Evolutionary conservation across 2,113 vertebrate genomes (phyloP).

Genomic region (Salminus brasiliensis): DNA sequence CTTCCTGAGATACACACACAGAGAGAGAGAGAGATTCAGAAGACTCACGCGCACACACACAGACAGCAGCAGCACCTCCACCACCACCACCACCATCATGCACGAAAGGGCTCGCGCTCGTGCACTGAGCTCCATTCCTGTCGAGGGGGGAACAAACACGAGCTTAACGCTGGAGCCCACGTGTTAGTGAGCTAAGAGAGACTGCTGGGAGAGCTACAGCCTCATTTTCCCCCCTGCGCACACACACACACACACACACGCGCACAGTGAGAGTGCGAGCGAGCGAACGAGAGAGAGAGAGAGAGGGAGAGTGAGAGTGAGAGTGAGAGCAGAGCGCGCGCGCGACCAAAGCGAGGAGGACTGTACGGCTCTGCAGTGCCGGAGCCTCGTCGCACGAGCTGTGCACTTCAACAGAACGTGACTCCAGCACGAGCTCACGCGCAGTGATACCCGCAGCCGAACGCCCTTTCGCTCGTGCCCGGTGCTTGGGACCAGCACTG

Average conservation of each 20-base stretch:
- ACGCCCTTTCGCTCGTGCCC: too few species aligned
- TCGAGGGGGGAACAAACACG: background rate
- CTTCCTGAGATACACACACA: too few species aligned
- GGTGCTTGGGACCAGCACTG: too few species aligned
- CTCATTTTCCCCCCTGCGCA: background rate
- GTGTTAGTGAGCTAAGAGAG: background rate
- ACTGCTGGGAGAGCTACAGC: conserved; percentile 3
- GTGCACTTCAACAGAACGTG: background rate
- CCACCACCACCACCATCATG: too few species aligned
- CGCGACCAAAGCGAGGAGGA: too few species aligned
- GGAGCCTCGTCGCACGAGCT: background rate
- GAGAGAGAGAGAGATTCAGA: too few species aligned
- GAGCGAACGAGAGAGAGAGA: background rate
- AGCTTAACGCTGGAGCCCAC: background rate
- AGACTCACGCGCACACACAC: background rate
- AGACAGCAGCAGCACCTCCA: too few species aligned
- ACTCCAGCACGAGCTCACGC: too few species aligned
- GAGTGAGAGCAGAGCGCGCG: background rate
- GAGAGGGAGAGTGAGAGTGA: background rate
- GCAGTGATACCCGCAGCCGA: background rate
- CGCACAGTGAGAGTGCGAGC: background rate
- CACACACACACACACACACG: background rate
- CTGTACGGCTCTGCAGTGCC: background rate
- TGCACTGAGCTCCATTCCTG: background rate
- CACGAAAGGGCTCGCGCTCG: background rate